A percentile compares a stretch with the other conserved stretches of the same genome.
Conservation (phyloP, 53 echinoderm and acorn worm species). For the Holothuria scabra region DNA sequence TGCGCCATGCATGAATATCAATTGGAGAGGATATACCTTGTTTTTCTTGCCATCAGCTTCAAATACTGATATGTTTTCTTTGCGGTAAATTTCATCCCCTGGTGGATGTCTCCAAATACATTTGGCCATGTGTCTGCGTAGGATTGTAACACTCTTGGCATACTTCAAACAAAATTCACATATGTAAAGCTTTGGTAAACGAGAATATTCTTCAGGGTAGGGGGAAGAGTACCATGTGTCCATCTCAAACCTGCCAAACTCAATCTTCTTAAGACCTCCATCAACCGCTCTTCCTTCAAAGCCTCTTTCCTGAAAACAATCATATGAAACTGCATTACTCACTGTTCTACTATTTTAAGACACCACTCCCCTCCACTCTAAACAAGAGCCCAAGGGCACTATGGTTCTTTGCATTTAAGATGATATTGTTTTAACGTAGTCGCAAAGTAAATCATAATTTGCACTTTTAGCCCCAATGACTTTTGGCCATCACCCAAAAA, state of each 20-base stretch:
- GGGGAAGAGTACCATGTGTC: constrained; percentile 98
- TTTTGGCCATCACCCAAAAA: too few relatives aligned
- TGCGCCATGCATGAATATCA: too few relatives aligned
- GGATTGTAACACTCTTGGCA: constrained; percentile 94
- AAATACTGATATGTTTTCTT: constrained; percentile 91
- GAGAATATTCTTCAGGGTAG: constrained; percentile 95
- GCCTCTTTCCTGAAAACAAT: constrained; percentile 67
- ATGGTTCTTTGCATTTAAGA: too few relatives aligned
- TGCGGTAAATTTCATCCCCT: constrained; percentile 94
- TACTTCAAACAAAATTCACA: constrained; percentile 98
- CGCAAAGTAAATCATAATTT: too few relatives aligned
- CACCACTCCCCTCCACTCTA: too few relatives aligned
- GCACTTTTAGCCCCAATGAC: too few relatives aligned
- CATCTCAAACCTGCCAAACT: constrained; percentile 98
- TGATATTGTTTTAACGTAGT: too few relatives aligned
- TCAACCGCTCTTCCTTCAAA: constrained; percentile 72
- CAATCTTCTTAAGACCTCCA: constrained; percentile 88
- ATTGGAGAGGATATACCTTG: constrained; percentile 57
- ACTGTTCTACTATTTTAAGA: not conserved
- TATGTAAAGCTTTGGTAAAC: constrained; percentile 93
- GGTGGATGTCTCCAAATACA: constrained; percentile 98
- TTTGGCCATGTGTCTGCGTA: constrained; percentile 90
- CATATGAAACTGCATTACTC: not conserved
- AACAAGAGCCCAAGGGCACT: too few relatives aligned
- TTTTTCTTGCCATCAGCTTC: constrained; percentile 99